Conservation (phyloP, 2,113 vertebrate genomes). For the Chaetura pelagica region DNA sequence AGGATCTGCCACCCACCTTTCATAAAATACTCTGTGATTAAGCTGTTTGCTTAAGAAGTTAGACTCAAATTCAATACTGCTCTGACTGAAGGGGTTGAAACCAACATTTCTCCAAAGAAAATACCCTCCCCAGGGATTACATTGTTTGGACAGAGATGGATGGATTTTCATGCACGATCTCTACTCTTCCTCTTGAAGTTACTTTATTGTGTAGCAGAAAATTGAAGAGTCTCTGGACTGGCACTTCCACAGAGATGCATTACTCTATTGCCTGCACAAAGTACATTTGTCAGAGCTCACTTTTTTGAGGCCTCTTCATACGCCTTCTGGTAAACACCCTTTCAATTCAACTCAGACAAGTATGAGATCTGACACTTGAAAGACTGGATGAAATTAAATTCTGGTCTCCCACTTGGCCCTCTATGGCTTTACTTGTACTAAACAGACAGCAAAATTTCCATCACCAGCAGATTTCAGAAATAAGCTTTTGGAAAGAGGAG, state of each 20-base stretch:
- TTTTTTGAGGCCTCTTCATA: neutral
- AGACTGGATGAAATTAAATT: neutral
- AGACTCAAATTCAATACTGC: neutral
- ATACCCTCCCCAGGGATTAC: neutral
- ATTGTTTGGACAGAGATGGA: neutral
- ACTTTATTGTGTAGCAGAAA: neutral
- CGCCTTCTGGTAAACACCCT: neutral
- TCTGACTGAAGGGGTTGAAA: neutral
- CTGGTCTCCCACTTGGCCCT: neutral
- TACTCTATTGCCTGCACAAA: neutral
- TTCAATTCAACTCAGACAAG: neutral
- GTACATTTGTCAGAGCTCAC: neutral
- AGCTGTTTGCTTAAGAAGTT: neutral
- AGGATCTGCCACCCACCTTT: constrained; percentile 51
- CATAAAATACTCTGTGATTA: neutral
- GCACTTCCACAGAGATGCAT: neutral
- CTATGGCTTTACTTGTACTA: neutral
- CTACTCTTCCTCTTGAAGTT: neutral
- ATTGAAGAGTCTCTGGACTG: neutral
- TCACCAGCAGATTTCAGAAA: neutral
- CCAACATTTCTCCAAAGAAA: neutral
- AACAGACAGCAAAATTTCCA: neutral
- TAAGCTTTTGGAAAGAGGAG: neutral
- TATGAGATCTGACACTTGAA: neutral
- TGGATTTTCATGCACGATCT: neutral